Conservation (phyloP, 2,888 invertebrate species). For the Labia minor region DNA sequence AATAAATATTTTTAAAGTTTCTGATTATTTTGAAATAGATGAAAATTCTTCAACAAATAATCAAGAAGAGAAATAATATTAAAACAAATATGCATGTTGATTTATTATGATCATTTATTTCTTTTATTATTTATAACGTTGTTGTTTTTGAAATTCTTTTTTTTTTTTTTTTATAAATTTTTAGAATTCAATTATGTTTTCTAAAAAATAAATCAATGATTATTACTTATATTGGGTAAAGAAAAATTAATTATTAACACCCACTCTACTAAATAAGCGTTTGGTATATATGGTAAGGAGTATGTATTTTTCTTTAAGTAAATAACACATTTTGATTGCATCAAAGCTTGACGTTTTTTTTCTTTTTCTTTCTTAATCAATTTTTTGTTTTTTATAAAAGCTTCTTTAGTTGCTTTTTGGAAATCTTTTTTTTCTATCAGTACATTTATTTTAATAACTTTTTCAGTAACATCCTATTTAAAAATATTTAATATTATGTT, state of each 20-base stretch:
- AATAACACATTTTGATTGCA: neutral
- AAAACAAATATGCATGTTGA: neutral
- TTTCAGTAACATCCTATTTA: neutral
- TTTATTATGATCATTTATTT: no score
- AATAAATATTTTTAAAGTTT: neutral
- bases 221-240: no score
- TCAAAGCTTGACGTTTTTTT: neutral
- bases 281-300: neutral
- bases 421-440: neutral
- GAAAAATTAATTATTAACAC: neutral
- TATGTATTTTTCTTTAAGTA: neutral
- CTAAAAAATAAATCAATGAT: no score
- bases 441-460: neutral
- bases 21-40: neutral
- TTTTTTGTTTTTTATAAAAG: neutral
- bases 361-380: neutral
- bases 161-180: neutral
- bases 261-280: neutral
- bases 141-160: neutral
- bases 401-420: neutral
- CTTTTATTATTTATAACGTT: neutral
- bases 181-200: neutral
- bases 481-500: no score
- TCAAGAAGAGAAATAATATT: neutral
- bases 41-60: neutral